Conservation (phyloP, 2,888 invertebrate species). For the Orchesella flavescens region DNA sequence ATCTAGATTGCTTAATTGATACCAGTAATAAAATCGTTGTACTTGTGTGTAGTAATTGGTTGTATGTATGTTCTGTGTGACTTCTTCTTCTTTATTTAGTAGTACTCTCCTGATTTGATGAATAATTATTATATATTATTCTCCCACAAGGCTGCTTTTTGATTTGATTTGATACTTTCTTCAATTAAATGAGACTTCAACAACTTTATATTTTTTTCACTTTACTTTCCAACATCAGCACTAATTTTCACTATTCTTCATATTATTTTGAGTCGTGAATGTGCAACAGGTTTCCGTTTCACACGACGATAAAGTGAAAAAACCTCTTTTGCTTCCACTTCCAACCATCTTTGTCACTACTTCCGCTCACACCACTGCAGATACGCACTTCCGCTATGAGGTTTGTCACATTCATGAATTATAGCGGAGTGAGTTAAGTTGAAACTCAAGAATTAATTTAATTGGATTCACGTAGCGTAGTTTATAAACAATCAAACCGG, state of each 20-base stretch:
- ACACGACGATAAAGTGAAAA: no score
- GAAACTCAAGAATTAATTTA: background rate
- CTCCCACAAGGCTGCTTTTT: no score
- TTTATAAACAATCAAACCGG: background rate
- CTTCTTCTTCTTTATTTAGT: background rate
- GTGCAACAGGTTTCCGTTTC: no score
- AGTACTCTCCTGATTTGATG: no score
- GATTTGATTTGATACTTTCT: no score
- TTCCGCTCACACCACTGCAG: background rate
- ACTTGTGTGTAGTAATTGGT: slow-evolving; percentile 19
- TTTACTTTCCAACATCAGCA: no score
- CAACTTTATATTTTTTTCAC: no score
- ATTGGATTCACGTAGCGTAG: background rate
- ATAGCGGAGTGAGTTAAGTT: background rate
- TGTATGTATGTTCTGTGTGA: background rate
- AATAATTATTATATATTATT: no score
- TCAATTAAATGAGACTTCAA: no score
- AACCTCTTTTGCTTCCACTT: no score
- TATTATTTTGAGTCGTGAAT: no score
- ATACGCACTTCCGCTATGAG: background rate
- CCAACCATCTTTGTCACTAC: background rate
- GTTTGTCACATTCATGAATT: background rate
- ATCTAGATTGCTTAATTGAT: background rate
- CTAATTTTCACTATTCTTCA: no score
- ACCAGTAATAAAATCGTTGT: slow-evolving; percentile 29